Percentiles rank a stretch among this genome's conserved stretches.
phyloP scores from a whole-genome alignment of 2,113 vertebrate genomes.

The Notechis scutatus region DNA sequence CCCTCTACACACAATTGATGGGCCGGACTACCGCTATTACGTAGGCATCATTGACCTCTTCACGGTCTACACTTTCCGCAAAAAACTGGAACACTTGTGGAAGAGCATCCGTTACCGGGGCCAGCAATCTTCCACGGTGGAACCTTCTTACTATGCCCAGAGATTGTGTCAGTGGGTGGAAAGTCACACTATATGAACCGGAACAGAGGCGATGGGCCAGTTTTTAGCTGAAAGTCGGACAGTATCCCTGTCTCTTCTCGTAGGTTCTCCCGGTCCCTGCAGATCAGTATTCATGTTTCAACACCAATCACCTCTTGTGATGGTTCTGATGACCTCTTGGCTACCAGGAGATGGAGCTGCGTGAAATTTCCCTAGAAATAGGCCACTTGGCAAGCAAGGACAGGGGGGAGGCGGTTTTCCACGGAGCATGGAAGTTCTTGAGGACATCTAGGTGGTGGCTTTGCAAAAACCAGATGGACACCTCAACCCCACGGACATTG shows the following conservation, averaged over 20 bases:
- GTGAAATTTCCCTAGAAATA: not conserved
- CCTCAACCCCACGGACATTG: not conserved
- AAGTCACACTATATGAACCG: constrained; percentile 71
- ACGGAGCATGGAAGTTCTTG: not conserved
- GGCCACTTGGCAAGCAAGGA: not conserved
- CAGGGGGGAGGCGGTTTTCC: not conserved
- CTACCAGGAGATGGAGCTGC: not conserved
- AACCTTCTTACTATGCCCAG: constrained; percentile 73
- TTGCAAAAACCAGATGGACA: not conserved
- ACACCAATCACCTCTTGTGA: not conserved
- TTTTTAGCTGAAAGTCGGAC: too few species aligned
- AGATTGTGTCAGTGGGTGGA: constrained; percentile 81
- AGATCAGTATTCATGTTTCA: not conserved
- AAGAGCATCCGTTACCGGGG: constrained; percentile 78
- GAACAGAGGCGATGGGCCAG: not conserved
- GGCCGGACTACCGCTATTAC: constrained; percentile 82
- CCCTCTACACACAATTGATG: constrained; percentile 82
- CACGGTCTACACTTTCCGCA: constrained; percentile 81
- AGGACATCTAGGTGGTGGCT: not conserved
- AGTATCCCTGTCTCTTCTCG: too few species aligned
- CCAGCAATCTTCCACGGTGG: constrained; percentile 81
- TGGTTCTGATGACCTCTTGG: not conserved
- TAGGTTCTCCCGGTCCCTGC: not conserved
- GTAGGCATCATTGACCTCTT: constrained; percentile 87
- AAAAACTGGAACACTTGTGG: constrained; percentile 81